These are phyloP conservation scores for Actenoides lindsayi DNA, from an alignment of 2,113 vertebrate genomes.

Conservation along the genomic window DNA sequence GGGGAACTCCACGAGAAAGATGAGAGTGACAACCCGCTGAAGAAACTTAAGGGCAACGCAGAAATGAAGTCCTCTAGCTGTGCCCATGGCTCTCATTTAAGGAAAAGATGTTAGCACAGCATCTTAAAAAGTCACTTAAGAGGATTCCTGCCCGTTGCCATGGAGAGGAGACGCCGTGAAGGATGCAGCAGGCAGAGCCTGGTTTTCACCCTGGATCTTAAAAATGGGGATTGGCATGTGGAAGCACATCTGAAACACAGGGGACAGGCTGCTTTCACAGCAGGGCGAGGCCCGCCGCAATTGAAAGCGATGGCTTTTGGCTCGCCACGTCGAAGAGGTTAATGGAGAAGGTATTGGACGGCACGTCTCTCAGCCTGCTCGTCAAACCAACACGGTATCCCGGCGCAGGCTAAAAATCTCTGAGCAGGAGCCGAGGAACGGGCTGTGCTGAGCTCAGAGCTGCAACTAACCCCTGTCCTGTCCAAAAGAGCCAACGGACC, in stretches of 20 bases:
- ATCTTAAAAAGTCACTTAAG: background rate
- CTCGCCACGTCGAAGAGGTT: constrained; percentile 7
- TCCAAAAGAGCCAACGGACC: constrained; percentile 4
- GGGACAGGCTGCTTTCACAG: constrained; percentile 46
- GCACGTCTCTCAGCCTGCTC: background rate
- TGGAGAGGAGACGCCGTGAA: background rate
- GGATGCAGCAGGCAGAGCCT: background rate
- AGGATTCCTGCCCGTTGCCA: background rate
- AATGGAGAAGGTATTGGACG: constrained; percentile 17
- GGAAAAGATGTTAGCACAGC: background rate
- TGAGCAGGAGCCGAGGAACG: constrained; percentile 9
- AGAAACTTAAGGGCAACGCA: background rate
- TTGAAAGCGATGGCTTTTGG: background rate
- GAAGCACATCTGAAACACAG: background rate
- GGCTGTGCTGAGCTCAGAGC: background rate
- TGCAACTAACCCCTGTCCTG: background rate
- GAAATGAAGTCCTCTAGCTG: background rate
- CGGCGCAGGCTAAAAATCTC: background rate
- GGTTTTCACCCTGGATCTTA: background rate
- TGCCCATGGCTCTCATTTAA: background rate
- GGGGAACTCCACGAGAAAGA: background rate
- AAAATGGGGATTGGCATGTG: background rate
- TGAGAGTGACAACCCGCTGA: fast-evolving
- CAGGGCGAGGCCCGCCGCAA: constrained; percentile 35
- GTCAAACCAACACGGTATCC: background rate